These are phyloP conservation scores for Luscinia megarhynchos DNA, from an alignment of 2,797 vertebrate genomes.

Conservation along the genomic window DNA sequence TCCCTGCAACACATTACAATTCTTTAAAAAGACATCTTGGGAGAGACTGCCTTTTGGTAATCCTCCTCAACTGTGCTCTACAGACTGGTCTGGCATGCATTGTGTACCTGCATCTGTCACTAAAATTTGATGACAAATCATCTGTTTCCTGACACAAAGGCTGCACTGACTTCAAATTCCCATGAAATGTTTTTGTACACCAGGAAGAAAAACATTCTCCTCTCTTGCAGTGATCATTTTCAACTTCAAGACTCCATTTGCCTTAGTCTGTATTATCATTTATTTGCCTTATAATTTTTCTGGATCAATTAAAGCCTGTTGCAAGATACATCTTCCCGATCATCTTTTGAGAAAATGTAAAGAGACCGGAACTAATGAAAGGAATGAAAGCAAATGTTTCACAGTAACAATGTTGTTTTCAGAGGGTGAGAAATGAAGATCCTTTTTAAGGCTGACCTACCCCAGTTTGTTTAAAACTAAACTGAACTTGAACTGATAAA, in stretches of 20 bases:
- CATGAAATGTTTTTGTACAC: conserved; percentile 55
- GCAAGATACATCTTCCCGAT: conserved; percentile 57
- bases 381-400: conserved; percentile 47
- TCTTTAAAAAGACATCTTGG: conserved; percentile 51
- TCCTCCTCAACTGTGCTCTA: conserved; percentile 15
- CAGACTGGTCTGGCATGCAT: conserved; percentile 44
- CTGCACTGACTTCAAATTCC: conserved; percentile 62
- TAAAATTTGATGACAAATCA: conserved; percentile 71
- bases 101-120: conserved; percentile 57
- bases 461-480: conserved; percentile 78
- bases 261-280: conserved; percentile 32
- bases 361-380: conserved; percentile 45
- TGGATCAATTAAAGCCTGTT: conserved; percentile 36
- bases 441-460: conserved; percentile 70
- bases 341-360: conserved; percentile 63
- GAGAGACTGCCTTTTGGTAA: conserved; percentile 50
- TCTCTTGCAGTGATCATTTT: conserved; percentile 32
- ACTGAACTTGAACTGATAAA: conserved; percentile 75
- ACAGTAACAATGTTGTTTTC: conserved; percentile 49
- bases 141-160: conserved; percentile 66
- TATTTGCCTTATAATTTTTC: conserved; percentile 42
- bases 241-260: conserved; percentile 1
- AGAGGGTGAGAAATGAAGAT: conserved; percentile 62
- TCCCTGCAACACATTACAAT: conserved; percentile 33
- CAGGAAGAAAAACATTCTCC: conserved; percentile 59